Evolutionary conservation across 2,888 invertebrate genomes (phyloP), one percentile per base, ranked within the genome.

Genomic region (Blastobasis lacticolella): DNA sequence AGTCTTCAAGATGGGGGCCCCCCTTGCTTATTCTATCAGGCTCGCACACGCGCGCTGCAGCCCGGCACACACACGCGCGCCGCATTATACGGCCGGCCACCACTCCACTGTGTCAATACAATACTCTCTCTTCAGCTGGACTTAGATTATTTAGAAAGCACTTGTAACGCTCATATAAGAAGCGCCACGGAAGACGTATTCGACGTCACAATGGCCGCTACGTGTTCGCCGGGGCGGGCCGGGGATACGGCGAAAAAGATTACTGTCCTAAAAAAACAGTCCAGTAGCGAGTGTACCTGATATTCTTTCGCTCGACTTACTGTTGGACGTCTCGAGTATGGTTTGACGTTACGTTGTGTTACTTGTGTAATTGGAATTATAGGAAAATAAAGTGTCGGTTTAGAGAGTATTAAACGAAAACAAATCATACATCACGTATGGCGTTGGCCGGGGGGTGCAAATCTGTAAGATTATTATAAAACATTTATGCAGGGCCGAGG

Each of bases 91-190:
- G 79, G 84, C 87, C 85, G 85, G 85, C 84, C 86, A 86, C 88
- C 88, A 89, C 85, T 87, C 84, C 79, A 84, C 89, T 89, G 72
- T 89, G 89, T 89, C 88, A 89, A 89, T 89, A 89, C 88, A 88
- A 88, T 88, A 88, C 88, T 81, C 85, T 87, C 88, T 86, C 86
- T 85, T 85, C 86, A 79, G 73, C 86, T 83, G 88, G 89, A 89
- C 89, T 89, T 87, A 88, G 89, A 88, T 89, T 89, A 89, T 89
- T 89, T 89, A 89, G 88, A 89, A 89, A 89, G 89, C 89, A 89
- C 89, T 89, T 88, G 87, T 89, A 88, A 88, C 83, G 87, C 84
- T 88, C 89, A 89, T 89, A 89, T 89, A 88, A 88, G 88, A 87
- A 81, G 83, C 81, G 80, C 75, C 81, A 77, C 78, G 78, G 79